Percentiles rank a stretch among this genome's conserved stretches.
phyloP scores from a whole-genome alignment of 2,113 vertebrate species.

The Oryzias javanicus region DNA sequence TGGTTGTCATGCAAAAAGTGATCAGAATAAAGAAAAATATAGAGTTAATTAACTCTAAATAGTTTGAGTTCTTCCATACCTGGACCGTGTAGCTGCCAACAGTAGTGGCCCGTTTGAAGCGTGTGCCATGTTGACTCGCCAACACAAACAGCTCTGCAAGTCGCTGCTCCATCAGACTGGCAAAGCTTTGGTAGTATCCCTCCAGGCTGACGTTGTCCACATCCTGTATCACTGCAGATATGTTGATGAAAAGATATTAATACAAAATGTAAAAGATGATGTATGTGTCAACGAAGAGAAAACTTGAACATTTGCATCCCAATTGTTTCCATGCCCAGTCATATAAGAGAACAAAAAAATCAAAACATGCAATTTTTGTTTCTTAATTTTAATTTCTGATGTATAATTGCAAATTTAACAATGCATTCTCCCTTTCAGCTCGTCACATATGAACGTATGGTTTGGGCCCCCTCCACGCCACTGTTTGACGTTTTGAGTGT shows the following conservation, averaged over 20 bases:
- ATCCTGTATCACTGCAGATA: constrained; percentile 88
- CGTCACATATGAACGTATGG: too few relatives aligned
- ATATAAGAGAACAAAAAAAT: too few relatives aligned
- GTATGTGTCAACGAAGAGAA: constrained; percentile 1
- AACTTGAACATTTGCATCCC: constrained; percentile 3
- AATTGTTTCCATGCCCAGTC: too few relatives aligned
- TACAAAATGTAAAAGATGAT: constrained; percentile 12
- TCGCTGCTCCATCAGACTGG: constrained; percentile 94
- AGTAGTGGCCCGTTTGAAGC: constrained; percentile 88
- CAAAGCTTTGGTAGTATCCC: constrained; percentile 94
- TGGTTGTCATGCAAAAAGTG: background rate
- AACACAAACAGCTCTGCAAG: constrained; percentile 91
- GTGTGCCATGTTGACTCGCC: constrained; percentile 87
- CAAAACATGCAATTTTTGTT: too few relatives aligned
- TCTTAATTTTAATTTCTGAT: too few relatives aligned
- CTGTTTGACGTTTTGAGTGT: too few relatives aligned
- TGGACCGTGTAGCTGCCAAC: constrained; percentile 94
- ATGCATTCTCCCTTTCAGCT: too few relatives aligned
- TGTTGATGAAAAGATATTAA: constrained; percentile 28
- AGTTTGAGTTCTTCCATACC: constrained; percentile 69
- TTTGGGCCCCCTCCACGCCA: too few relatives aligned
- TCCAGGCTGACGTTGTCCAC: constrained; percentile 89
- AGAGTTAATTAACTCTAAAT: background rate
- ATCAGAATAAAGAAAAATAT: constrained; percentile 11
- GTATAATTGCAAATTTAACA: too few relatives aligned